A percentile compares a stretch with the other conserved stretches of the same genome.
These are phyloP conservation scores for Drosophila siamana DNA, from an alignment of 2,888 invertebrate species.

Conservation along the genomic window DNA sequence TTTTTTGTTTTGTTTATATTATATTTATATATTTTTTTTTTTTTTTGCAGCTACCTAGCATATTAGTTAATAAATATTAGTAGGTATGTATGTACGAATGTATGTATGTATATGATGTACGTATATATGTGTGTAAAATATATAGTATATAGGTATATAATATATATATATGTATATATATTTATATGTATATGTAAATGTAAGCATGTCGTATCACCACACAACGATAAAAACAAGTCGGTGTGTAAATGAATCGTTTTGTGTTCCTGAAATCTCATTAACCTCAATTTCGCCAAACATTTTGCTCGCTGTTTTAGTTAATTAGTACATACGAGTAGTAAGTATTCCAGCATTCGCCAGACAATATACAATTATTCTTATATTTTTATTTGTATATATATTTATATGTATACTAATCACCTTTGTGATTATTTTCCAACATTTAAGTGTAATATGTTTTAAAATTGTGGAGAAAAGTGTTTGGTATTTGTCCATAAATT, in stretches of 20 bases:
- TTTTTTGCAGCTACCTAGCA: slow-evolving; percentile 52
- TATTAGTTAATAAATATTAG: slow-evolving; percentile 50
- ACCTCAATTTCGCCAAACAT: slow-evolving; percentile 18
- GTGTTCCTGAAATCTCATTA: slow-evolving; percentile 34
- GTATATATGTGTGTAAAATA: slow-evolving; percentile 57
- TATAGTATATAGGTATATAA: slow-evolving; percentile 32
- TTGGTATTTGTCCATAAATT: neutral
- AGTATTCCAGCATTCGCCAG: slow-evolving; percentile 13
- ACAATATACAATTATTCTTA: slow-evolving; percentile 1
- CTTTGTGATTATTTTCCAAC: slow-evolving; percentile 12
- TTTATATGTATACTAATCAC: slow-evolving; percentile 5
- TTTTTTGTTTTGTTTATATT: slow-evolving; percentile 36
- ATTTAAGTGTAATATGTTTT: neutral
- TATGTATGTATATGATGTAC: slow-evolving; percentile 59
- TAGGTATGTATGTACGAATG: slow-evolving; percentile 65
- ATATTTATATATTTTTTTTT: slow-evolving; percentile 5
- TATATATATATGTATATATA: slow-evolving; percentile 28
- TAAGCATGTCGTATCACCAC: slow-evolving; percentile 47
- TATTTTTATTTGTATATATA: neutral
- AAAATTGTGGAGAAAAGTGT: slow-evolving; percentile 8
- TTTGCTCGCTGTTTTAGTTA: slow-evolving; percentile 13
- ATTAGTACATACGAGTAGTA: slow-evolving; percentile 16
- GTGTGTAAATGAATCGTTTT: slow-evolving; percentile 42
- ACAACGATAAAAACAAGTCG: slow-evolving; percentile 44
- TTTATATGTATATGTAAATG: slow-evolving; percentile 28